phyloP scores from a whole-genome alignment of 2,888 invertebrate genomes.

The Melanostoma scalare region DNA sequence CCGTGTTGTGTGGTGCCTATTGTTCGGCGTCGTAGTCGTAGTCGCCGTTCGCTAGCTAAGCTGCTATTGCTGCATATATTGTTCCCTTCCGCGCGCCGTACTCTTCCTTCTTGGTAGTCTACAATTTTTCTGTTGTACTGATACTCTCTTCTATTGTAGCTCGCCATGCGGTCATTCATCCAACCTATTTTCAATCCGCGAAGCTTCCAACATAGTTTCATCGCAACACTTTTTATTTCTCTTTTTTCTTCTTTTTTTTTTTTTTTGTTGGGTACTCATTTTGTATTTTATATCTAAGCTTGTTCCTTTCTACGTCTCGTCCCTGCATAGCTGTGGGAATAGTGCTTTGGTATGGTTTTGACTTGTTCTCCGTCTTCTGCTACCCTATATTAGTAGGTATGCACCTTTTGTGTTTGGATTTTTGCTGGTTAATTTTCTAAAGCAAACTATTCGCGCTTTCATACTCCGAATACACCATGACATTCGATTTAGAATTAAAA shows the following conservation, averaged over 20 bases:
- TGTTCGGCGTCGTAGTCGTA: conserved; percentile 44
- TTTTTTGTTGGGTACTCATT: background rate
- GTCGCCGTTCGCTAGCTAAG: conserved; percentile 8
- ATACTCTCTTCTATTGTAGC: conserved; percentile 49
- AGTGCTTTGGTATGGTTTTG: conserved; percentile 11
- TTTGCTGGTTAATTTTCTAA: conserved; percentile 65
- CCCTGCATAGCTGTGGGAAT: background rate
- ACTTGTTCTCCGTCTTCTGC: conserved; percentile 29
- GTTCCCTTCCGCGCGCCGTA: conserved; percentile 19
- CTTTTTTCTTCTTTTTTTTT: conserved; percentile 4
- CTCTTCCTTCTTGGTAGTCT: conserved; percentile 26
- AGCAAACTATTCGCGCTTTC: conserved; percentile 53
- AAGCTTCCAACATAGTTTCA: conserved; percentile 58
- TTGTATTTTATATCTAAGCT: conserved; percentile 40
- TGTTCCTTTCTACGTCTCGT: conserved; percentile 33
- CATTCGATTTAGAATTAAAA: conserved; percentile 67
- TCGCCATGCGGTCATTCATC: conserved; percentile 72
- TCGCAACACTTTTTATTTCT: conserved; percentile 9
- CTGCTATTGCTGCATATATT: conserved; percentile 55
- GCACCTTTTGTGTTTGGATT: conserved; percentile 20
- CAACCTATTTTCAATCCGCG: conserved; percentile 73
- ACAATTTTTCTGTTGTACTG: conserved; percentile 50
- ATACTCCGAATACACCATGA: conserved; percentile 46
- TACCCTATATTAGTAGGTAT: background rate
- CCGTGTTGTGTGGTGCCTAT: conserved; percentile 60